Evolutionary conservation across 1,140 invertebrate species (phyloP).

Genomic region (Hyles euphorbiae): DNA sequence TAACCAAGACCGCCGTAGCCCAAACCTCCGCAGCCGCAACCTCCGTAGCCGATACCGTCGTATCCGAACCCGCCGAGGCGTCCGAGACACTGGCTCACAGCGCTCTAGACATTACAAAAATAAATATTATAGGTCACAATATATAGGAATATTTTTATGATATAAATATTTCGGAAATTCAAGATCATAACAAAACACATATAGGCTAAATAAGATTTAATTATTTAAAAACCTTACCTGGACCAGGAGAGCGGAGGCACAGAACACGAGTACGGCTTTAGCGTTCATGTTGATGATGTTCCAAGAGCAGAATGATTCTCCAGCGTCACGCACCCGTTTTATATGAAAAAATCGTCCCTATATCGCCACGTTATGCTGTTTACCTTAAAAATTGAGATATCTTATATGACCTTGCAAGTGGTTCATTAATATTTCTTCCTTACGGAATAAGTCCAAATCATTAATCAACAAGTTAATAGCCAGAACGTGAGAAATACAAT

Average conservation of each 20-base stretch:
- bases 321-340: no score
- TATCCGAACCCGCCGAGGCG: conserved; percentile 1
- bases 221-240: conserved; percentile 1
- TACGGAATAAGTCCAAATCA: no score
- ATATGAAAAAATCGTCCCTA: no score
- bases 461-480: no score
- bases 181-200: no score
- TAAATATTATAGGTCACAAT: not conserved
- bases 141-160: not conserved
- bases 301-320: not conserved
- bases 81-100: not conserved
- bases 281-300: conserved; percentile 6
- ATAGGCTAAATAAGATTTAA: no score
- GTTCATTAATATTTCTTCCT: no score
- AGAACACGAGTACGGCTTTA: conserved; percentile 5
- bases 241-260: conserved; percentile 4
- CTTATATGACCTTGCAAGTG: no score
- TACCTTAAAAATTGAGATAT: no score
- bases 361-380: no score
- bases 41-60: conserved; percentile 1
- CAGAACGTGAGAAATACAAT: no score
- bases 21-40: not conserved
- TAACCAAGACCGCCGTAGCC: not conserved
- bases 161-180: no score
- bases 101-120: conserved; percentile 3